These are phyloP conservation scores for Thereva unica DNA, from an alignment of 2,888 invertebrate genomes.

Conservation along the genomic window DNA sequence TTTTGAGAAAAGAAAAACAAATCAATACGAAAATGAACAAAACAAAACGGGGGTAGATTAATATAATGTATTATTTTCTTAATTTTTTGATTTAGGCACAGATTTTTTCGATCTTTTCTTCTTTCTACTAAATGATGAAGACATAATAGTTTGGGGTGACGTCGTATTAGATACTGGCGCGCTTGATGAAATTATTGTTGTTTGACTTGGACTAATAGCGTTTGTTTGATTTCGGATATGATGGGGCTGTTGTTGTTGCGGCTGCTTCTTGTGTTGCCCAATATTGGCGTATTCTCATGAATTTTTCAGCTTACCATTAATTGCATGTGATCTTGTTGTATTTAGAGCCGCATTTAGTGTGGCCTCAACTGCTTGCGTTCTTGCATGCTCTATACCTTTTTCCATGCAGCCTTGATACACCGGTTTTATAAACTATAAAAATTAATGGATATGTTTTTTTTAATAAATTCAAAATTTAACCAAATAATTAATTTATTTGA, in stretches of 20 bases:
- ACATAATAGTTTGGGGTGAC: constrained; percentile 11
- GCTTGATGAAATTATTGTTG: constrained; percentile 1
- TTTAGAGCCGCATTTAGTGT: constrained; percentile 64
- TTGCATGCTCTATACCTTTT: constrained; percentile 81
- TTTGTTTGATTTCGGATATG: constrained; percentile 21
- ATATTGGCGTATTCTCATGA: constrained; percentile 60
- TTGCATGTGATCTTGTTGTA: constrained; percentile 49
- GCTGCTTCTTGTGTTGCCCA: constrained; percentile 23
- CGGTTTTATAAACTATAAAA: constrained; percentile 79
- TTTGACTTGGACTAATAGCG: constrained; percentile 16
- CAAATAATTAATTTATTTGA: too few species aligned
- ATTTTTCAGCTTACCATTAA: constrained; percentile 57
- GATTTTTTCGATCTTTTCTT: constrained; percentile 42
- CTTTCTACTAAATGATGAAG: constrained; percentile 38
- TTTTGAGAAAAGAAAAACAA: too few species aligned
- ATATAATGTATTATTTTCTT: constrained; percentile 7
- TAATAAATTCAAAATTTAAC: too few species aligned
- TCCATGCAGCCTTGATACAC: constrained; percentile 79
- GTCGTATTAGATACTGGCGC: constrained; percentile 1
- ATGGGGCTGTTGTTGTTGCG: constrained; percentile 30
- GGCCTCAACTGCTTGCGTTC: constrained; percentile 74
- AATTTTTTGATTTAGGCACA: constrained; percentile 44
- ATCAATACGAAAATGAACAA: too few species aligned
- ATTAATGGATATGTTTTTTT: constrained; percentile 40
- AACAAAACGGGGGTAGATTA: too few species aligned